A percentile compares a stretch with the other conserved stretches of the same genome.
Conservation (phyloP, 2,797 vertebrate genomes). For the Amazona finschi region DNA sequence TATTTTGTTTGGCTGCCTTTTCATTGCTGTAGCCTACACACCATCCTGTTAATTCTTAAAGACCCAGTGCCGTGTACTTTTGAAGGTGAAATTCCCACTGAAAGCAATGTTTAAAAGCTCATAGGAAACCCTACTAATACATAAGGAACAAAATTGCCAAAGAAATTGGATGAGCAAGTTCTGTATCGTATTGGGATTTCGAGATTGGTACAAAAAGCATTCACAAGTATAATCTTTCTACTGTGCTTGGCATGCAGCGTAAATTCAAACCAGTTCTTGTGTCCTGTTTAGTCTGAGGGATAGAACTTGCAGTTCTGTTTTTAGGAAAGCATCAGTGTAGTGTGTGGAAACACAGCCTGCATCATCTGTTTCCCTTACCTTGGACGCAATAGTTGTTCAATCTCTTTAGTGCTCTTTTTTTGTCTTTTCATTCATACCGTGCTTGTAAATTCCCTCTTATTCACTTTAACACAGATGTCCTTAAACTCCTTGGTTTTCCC, state of each 20-base stretch:
- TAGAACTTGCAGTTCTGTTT: not conserved
- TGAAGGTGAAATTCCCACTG: not conserved
- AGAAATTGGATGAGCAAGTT: not conserved
- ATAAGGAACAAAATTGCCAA: not conserved
- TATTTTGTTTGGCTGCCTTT: not conserved
- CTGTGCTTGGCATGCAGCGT: fast-evolving
- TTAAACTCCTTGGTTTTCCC: not conserved
- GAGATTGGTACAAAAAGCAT: not conserved
- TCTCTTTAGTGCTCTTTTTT: not conserved
- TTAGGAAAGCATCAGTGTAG: not conserved
- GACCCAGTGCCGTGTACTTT: not conserved
- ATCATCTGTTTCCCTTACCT: not conserved
- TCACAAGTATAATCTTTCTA: not conserved
- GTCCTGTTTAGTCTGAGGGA: not conserved
- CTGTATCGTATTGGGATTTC: not conserved
- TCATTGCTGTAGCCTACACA: fast-evolving
- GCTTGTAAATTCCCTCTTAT: not conserved
- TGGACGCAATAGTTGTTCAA: not conserved
- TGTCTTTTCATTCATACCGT: not conserved
- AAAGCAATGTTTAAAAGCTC: not conserved
- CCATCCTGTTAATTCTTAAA: not conserved
- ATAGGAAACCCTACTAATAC: not conserved
- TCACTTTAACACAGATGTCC: not conserved
- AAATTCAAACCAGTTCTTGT: not conserved
- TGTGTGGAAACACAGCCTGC: not conserved